phyloP scores from a whole-genome alignment of 2,113 vertebrate species.

The Grammomys surdaster region DNA sequence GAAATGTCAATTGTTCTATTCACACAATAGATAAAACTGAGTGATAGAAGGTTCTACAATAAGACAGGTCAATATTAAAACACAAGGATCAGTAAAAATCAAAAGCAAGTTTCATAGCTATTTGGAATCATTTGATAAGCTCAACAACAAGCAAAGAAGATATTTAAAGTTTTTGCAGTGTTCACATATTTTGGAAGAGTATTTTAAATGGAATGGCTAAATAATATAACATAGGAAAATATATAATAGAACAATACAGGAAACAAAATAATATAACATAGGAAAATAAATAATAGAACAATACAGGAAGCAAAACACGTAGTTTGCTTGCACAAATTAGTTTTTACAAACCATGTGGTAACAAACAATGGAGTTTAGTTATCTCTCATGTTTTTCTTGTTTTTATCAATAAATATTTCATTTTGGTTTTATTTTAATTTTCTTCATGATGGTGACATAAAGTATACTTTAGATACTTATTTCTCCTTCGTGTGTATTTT shows the following conservation, averaged over 20 bases:
- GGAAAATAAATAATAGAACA: background rate
- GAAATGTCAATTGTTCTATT: conserved; percentile 16
- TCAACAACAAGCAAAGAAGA: conserved; percentile 24
- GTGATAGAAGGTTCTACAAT: background rate
- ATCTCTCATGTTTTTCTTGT: background rate
- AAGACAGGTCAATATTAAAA: background rate
- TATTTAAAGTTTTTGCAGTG: background rate
- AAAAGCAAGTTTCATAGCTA: background rate
- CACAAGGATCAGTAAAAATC: background rate
- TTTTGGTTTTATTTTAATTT: background rate
- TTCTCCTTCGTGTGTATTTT: background rate
- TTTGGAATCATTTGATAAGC: background rate
- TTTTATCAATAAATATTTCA: background rate
- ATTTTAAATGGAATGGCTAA: background rate
- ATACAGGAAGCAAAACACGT: background rate
- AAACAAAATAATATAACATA: background rate
- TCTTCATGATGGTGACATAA: background rate
- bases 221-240: too few relatives aligned
- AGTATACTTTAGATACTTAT: background rate
- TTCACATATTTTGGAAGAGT: background rate
- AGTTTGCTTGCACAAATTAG: background rate
- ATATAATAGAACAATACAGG: background rate
- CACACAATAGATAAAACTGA: background rate
- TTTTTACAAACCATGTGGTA: background rate
- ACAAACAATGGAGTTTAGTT: background rate